Conservation (phyloP, 2,888 invertebrate species). For the Pollenia labialis region DNA sequence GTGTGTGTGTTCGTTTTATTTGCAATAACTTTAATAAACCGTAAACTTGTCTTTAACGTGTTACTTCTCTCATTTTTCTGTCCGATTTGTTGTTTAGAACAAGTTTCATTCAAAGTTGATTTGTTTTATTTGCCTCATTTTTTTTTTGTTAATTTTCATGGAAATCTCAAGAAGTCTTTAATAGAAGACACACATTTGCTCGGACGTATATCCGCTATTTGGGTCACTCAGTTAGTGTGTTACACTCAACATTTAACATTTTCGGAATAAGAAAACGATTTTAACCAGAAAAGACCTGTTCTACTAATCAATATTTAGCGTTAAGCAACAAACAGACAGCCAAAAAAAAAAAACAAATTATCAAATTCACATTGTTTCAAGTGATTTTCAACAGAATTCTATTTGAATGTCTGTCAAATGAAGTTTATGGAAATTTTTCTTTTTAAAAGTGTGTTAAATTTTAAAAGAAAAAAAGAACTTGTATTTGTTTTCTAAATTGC, state of each 20-base stretch:
- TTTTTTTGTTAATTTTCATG: slow-evolving; percentile 45
- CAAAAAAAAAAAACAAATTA: slow-evolving; percentile 8
- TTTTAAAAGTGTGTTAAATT: slow-evolving; percentile 61
- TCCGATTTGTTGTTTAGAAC: slow-evolving; percentile 54
- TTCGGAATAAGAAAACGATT: not conserved
- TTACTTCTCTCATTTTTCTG: slow-evolving; percentile 11
- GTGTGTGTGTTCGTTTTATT: slow-evolving; percentile 12
- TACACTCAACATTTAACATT: slow-evolving; percentile 39
- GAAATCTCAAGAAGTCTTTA: slow-evolving; percentile 58
- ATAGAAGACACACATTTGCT: slow-evolving; percentile 23
- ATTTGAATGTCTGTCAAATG: slow-evolving; percentile 19
- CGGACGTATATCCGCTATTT: slow-evolving; percentile 42
- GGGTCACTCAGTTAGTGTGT: slow-evolving; percentile 73
- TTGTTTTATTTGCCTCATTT: slow-evolving; percentile 23
- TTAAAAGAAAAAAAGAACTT: slow-evolving; percentile 28
- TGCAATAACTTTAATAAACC: slow-evolving; percentile 60
- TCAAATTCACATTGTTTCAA: slow-evolving; percentile 24
- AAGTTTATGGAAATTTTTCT: slow-evolving; percentile 43
- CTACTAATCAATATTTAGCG: slow-evolving; percentile 57
- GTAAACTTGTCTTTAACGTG: slow-evolving; percentile 63
- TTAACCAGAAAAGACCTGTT: slow-evolving; percentile 60
- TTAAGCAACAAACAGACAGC: not conserved
- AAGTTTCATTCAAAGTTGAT: slow-evolving; percentile 61
- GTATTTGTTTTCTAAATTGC: slow-evolving; percentile 52
- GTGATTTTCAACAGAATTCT: slow-evolving; percentile 50